Base-by-base conservation (phyloP, 1,140 invertebrate genomes). In the Drosophila watanabei region DNA sequence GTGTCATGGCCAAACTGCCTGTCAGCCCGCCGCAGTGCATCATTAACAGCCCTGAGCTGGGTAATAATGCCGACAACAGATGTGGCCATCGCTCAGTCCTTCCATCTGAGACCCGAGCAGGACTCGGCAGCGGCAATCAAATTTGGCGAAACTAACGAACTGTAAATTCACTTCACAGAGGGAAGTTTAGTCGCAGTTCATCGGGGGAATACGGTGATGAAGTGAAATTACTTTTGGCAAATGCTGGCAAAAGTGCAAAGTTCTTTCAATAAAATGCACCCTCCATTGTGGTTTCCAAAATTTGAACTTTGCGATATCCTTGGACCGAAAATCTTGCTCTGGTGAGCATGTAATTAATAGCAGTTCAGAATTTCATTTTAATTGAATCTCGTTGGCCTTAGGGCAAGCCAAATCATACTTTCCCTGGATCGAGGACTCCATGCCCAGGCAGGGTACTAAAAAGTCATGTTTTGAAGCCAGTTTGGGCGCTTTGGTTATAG, bases 11-110 rank as follows among this genome's bases (percentile, higher is more conserved):
- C 76, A 30, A 71, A 63, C 32, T 48, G 76, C 57, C 64, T 69
- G 58, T 59, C 65, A 71, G 28, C 35, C 48, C 18, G 75, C 60
- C 75, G 65, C 75, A 71, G 58, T 71, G 65, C 77, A 79, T 79
- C 77, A 79, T 79, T 79, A 79, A 79, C 77, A 78, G 60, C 76
- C 41, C 68, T 60, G 65, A 73, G 68, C 68, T 73, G 72, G 75
- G 56, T 72, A 79, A 79, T 79, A 79, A 79, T 56, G 77, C 58
- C 76, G 58, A 57, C 65, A 70, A 49, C 77, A 79, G 77, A 79
- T 79, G 66, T 49, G 77, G 46, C 76, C 66, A 79, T 78, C 41
- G 51, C 73, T 77, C 73, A 78, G 65, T n/a, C 28, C 32, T 24
- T 39, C 52, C 57, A 63, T 57, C 39, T 45, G 58, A 57, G 43